Base-by-base conservation (phyloP, 2,113 vertebrate genomes). In the Sander lucioperca region DNA sequence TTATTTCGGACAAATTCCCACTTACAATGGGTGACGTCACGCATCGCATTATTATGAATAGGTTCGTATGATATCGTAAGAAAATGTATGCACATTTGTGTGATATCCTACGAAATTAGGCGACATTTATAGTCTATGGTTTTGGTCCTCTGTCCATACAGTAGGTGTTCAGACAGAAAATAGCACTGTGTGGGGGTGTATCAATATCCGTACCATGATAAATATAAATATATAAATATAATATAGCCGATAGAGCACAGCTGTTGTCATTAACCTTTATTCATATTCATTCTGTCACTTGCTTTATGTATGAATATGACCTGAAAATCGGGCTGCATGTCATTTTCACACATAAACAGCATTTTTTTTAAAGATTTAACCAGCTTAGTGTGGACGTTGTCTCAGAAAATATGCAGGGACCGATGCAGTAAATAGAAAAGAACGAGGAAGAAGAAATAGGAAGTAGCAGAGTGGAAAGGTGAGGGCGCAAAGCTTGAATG, bases 401-500 rank as follows among this genome's bases (percentile, higher is more conserved):
- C 54, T 70, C 71, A 45, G 54, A 62, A 47, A 23, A 65, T 53
- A 71, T 25, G 58, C n/a, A 39, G 23, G 16, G 43, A 74, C 62
- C 39, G 66, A 78, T 27, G 65, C 45, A 74, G 54, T 27, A 76
- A 79, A 72, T 5, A 43, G 21, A 66, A 8, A 9, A 54, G 58
- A 58, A 23, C 45, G 67, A 47, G 51, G 27, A 25, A 30, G 77
- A 81, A 82, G 82, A 84, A 88, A 90, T 86, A 65, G 82, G 85
- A 88, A 84, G 87, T 80, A 91, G 77, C 90, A 80, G 91, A 88
- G 90, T 93, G 90, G 87, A 89, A 92, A 93, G 92, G 89, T 91
- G 90, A 90, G 77, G 82, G 79, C 71, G 83, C 83, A 25, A 84
- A 87, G 91, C 87, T 68, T 90, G 89, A 93, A 93, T 57, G 87